Percentiles rank a stretch among this genome's conserved stretches.
These are phyloP conservation scores for Tachycineta bicolor DNA, from an alignment of 2,113 vertebrate genomes.

Conservation along the genomic window DNA sequence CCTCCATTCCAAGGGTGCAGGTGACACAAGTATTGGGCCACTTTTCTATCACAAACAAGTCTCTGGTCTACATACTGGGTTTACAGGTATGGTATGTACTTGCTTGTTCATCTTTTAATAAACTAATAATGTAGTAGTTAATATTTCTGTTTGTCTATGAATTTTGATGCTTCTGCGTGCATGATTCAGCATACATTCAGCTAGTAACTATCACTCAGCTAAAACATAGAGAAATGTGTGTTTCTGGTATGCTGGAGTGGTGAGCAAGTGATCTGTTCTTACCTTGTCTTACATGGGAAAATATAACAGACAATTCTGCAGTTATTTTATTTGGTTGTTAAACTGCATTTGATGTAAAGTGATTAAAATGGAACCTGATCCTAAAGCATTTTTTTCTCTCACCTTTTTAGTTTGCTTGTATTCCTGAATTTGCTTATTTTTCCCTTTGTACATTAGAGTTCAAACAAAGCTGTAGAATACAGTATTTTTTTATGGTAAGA, in stretches of 20 bases:
- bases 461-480: not conserved
- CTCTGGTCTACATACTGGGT: conserved; percentile 93
- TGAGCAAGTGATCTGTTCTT: not conserved
- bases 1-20: conserved; percentile 89
- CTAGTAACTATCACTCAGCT: not conserved
- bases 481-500: not conserved
- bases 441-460: not conserved
- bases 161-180: not conserved
- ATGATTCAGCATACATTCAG: not conserved
- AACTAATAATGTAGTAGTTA: not conserved
- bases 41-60: conserved; percentile 95
- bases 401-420: not conserved
- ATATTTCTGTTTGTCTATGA: not conserved
- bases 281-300: not conserved
- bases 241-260: not conserved
- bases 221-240: not conserved
- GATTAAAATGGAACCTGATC: not conserved
- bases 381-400: not conserved
- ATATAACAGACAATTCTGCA: not conserved
- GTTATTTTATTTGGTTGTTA: not conserved
- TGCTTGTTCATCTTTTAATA: conserved; percentile 61
- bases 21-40: conserved; percentile 90
- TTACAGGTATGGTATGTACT: conserved; percentile 87
- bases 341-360: not conserved
- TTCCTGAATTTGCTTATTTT: not conserved